Evolutionary conservation across 92 coral and sea anemone genomes (phyloP).

Genomic region (Epizoanthus ramosus): DNA sequence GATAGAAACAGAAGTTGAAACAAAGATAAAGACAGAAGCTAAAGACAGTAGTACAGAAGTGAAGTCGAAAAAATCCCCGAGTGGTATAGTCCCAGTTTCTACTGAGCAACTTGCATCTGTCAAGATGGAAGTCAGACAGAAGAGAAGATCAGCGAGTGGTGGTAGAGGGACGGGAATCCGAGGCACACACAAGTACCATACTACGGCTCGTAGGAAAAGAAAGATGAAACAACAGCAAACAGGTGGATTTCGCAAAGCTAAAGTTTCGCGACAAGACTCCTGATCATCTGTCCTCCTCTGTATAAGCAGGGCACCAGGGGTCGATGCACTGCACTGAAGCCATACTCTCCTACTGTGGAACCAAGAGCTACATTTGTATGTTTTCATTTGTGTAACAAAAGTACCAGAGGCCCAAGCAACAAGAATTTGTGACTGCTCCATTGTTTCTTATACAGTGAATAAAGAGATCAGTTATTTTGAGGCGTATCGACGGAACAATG

Average conservation of each 20-base stretch:
- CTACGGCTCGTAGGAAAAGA: conserved; percentile 10
- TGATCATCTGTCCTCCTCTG: background rate
- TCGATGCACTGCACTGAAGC: too few species aligned
- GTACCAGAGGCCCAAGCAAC: too few species aligned
- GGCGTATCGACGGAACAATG: too few species aligned
- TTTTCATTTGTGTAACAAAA: too few species aligned
- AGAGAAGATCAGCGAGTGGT: background rate
- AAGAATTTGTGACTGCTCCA: too few species aligned
- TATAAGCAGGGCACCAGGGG: too few species aligned
- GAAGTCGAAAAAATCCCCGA: background rate
- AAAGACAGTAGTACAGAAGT: background rate
- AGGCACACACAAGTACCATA: background rate
- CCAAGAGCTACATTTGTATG: too few species aligned
- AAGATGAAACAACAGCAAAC: conserved; percentile 6
- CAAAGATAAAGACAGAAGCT: background rate
- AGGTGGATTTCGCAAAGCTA: conserved; percentile 26
- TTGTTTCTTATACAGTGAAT: too few species aligned
- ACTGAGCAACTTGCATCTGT: too few species aligned
- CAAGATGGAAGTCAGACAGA: background rate
- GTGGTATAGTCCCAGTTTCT: background rate
- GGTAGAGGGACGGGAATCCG: background rate
- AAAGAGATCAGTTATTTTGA: too few species aligned
- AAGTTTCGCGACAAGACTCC: background rate
- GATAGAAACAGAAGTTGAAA: background rate
- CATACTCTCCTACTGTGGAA: too few species aligned